These are phyloP conservation scores for Aldabrachelys gigantea DNA, from an alignment of 2,113 vertebrate species.

Conservation along the genomic window DNA sequence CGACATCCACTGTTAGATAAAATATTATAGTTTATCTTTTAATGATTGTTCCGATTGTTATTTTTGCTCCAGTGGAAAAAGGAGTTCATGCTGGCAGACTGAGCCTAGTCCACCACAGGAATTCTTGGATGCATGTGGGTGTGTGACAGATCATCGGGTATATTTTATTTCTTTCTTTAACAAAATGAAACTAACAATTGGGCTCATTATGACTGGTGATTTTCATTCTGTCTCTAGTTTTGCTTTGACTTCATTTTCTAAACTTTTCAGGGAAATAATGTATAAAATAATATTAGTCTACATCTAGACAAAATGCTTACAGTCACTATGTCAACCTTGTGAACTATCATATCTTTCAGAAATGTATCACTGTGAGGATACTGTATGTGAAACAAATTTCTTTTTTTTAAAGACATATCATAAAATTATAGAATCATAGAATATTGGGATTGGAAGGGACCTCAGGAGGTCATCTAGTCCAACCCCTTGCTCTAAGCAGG, in stretches of 20 bases:
- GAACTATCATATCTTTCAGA: neutral
- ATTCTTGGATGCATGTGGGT: conserved; percentile 35
- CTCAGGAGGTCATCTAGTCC: too few species aligned
- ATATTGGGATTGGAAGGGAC: too few species aligned
- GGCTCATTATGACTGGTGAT: neutral
- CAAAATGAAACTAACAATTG: neutral
- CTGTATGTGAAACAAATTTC: neutral
- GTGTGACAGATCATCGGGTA: conserved; percentile 13
- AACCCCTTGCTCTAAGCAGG: too few species aligned
- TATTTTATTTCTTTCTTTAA: neutral
- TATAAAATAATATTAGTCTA: neutral
- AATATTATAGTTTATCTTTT: neutral
- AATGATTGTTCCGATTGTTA: neutral
- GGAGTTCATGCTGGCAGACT: conserved; percentile 50
- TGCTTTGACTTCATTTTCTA: neutral
- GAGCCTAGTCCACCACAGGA: rapidly evolving
- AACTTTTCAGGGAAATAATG: neutral
- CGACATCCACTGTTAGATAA: neutral
- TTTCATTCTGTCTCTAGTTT: neutral
- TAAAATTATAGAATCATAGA: too few species aligned
- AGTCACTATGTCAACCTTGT: neutral
- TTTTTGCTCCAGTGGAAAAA: conserved; percentile 33
- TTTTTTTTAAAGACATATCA: neutral
- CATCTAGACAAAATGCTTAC: neutral
- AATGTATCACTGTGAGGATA: neutral